These are phyloP conservation scores for Drosophila melanica DNA, from an alignment of 1,140 invertebrate genomes.

Conservation along the genomic window DNA sequence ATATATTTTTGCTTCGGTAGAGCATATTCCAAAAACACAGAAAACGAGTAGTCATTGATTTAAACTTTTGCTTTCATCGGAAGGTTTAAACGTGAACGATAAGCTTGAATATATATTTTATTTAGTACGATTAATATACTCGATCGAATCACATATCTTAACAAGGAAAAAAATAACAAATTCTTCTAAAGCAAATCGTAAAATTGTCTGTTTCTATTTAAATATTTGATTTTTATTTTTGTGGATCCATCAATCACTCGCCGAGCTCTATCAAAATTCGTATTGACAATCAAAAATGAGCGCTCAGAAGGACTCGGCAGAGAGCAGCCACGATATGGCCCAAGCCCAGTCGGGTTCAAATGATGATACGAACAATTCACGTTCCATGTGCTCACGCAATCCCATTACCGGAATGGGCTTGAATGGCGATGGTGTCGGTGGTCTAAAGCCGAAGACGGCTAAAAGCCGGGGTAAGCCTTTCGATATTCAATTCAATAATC, in stretches of 20 bases:
- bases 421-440: constrained; percentile 62
- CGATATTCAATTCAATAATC: neutral
- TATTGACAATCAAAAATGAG: neutral
- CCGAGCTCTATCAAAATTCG: neutral
- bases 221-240: neutral
- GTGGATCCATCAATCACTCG: no score
- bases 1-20: neutral
- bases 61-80: neutral
- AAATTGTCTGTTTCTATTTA: constrained; percentile 2
- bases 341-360: neutral
- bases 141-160: neutral
- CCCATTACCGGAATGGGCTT: constrained; percentile 61
- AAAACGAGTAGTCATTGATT: constrained; percentile 1
- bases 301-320: neutral
- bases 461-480: constrained; percentile 40
- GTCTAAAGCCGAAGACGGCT: constrained; percentile 51
- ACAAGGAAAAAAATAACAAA: neutral
- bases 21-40: neutral
- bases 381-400: constrained; percentile 38
- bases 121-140: neutral
- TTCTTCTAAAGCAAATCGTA: neutral
- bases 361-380: neutral
- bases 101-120: neutral
- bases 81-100: neutral
- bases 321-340: neutral